These are phyloP conservation scores for Erpetoichthys calabaricus DNA, from an alignment of 2,797 vertebrate genomes.

Conservation along the genomic window DNA sequence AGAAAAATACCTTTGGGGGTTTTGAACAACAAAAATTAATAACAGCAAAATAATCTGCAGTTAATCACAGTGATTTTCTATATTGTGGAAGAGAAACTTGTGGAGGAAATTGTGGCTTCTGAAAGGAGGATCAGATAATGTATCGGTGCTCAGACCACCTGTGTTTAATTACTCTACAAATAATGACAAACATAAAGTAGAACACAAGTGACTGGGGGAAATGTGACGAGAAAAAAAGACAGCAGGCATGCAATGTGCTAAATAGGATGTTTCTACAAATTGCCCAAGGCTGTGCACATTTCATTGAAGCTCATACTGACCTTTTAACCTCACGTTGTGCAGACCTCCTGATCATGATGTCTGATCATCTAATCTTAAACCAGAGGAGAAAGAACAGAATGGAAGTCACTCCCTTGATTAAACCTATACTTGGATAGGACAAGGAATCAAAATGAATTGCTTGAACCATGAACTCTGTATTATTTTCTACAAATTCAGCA, in stretches of 20 bases:
- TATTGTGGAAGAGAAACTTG: constrained; percentile 38
- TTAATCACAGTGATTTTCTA: background rate
- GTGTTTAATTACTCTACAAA: constrained; percentile 51
- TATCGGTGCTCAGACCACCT: constrained; percentile 23
- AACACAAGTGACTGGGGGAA: background rate
- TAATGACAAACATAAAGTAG: constrained; percentile 24
- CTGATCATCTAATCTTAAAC: constrained; percentile 6
- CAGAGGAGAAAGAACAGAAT: background rate
- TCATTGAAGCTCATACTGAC: constrained; percentile 24
- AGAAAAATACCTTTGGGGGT: constrained; percentile 13
- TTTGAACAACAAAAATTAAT: constrained; percentile 21
- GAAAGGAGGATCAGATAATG: background rate
- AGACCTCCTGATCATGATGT: constrained; percentile 1
- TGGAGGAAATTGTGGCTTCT: constrained; percentile 1
- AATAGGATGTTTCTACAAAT: constrained; percentile 6
- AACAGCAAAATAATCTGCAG: background rate
- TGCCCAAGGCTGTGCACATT: constrained; percentile 17
- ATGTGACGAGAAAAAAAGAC: constrained; percentile 11
- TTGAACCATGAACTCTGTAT: constrained; percentile 10
- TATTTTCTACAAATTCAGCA: constrained; percentile 8
- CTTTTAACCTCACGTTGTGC: constrained; percentile 37
- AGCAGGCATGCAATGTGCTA: constrained; percentile 7
- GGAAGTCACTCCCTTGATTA: background rate
- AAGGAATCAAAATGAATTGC: constrained; percentile 12
- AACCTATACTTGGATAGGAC: background rate